Base-by-base conservation (phyloP, 2,888 invertebrate genomes). In the Microctonus aethiopoides region DNA sequence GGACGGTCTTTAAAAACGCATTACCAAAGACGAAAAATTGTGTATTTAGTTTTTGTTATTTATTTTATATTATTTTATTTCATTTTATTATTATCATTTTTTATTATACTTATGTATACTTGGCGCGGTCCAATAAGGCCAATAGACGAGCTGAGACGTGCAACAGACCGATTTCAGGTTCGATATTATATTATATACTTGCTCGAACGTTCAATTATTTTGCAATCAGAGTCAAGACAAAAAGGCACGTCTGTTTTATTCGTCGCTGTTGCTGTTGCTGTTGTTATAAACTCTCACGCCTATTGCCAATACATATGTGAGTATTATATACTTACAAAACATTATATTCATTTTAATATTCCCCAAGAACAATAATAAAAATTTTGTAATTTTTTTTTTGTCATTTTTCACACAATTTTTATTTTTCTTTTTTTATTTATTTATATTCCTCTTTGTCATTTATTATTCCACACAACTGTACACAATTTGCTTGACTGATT, bases 1-100 rank as follows among this genome's bases (percentile, higher is more conserved):
- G 57, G 84, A 82, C 80, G 83, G 85, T 86, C 85, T 86, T 86
- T 86, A 86, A 86, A 84, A 83, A 86, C 85, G 83, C 86, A 86
- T 86, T 86, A 86, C 80, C 81, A 75, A 79, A 78, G 80, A 77
- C 67, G 75, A 76, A 75, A 76, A 74, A 75, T 73, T 72, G 67
- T 62, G 68, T 71, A 72, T 72, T 60, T 62, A n/a, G n/a, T n/a
- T n/a, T n/a, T n/a, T n/a, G n/a, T n/a, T 36, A 65, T 70, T 64
- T 72, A 72, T 73, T 39, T 56, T 52, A 52, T 34, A 5, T n/a
- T 34, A 20, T 39, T 24, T 41, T 41, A 24, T 13, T 26, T 26
- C 20, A 16, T 52, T 56, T 46, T 57, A 63, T 66, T 29, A 29
- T 7, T 29, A 59, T 32, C 34, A 22, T 22, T 39, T 60, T 54